Conservation (phyloP, 2,797 vertebrate species). For the Miichthys miiuy region DNA sequence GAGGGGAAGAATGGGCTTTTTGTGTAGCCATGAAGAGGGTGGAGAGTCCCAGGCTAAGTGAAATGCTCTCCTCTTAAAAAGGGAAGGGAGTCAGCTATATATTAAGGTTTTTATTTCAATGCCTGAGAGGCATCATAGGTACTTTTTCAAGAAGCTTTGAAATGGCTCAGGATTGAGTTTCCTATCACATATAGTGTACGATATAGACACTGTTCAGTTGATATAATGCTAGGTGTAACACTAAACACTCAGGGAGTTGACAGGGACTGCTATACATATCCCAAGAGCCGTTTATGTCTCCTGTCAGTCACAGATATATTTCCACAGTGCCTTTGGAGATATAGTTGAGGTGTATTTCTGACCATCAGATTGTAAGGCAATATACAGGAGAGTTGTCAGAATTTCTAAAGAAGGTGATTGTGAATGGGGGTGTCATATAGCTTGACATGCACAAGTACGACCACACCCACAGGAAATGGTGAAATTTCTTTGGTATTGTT, state of each 20-base stretch:
- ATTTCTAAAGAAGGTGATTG: constrained; percentile 32
- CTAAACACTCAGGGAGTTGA: constrained; percentile 64
- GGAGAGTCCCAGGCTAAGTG: constrained; percentile 58
- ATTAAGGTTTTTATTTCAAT: constrained; percentile 67
- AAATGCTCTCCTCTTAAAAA: constrained; percentile 64
- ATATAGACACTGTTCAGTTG: constrained; percentile 59
- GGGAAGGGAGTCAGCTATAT: constrained; percentile 53
- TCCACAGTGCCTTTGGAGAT: constrained; percentile 37
- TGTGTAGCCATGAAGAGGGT: constrained; percentile 65
- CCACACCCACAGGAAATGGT: constrained; percentile 42
- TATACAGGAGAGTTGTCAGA: constrained; percentile 27
- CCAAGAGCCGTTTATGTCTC: constrained; percentile 53
- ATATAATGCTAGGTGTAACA: constrained; percentile 61
- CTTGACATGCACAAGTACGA: constrained; percentile 21
- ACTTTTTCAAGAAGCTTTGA: constrained; percentile 65
- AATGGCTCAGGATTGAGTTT: constrained; percentile 71
- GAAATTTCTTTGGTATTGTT: constrained; percentile 34
- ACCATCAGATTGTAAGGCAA: constrained; percentile 54
- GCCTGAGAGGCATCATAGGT: constrained; percentile 58
- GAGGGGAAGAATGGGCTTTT: constrained; percentile 71
- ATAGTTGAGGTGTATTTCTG: constrained; percentile 46
- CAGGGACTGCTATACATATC: constrained; percentile 68
- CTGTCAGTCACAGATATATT: constrained; percentile 65
- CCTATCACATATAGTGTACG: constrained; percentile 54
- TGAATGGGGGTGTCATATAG: constrained; percentile 29